Evolutionary conservation across 2,888 invertebrate genomes (phyloP).

Genomic region (Drosophila engyochracea): DNA sequence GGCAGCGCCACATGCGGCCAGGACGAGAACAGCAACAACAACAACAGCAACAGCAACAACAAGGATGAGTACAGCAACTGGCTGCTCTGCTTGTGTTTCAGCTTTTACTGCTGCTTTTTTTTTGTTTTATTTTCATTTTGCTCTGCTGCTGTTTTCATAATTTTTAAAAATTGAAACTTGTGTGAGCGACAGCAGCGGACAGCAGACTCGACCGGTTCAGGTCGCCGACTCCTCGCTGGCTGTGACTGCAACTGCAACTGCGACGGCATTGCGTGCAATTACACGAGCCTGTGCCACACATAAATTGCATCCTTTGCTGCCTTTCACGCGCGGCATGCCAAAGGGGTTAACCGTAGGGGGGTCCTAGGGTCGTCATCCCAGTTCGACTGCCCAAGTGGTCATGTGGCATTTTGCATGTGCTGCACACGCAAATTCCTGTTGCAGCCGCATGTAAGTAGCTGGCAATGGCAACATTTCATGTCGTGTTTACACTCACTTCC

Average conservation of each 20-base stretch:
- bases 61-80: constrained; percentile 34
- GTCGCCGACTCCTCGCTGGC: constrained; percentile 67
- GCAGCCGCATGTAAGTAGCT: constrained; percentile 61
- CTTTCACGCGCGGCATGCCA: constrained; percentile 57
- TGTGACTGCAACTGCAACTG: constrained; percentile 38
- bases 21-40: constrained; percentile 16
- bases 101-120: constrained; percentile 10
- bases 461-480: constrained; percentile 73
- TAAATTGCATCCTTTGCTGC: constrained; percentile 79
- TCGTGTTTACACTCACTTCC: constrained; percentile 81
- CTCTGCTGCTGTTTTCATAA: constrained; percentile 59
- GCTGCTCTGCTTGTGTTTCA: constrained; percentile 58
- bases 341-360: constrained; percentile 66
- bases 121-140: constrained; percentile 14
- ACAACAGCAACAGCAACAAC: constrained; percentile 20
- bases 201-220: constrained; percentile 46
- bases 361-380: constrained; percentile 25
- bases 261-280: constrained; percentile 81
- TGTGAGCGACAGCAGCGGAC: constrained; percentile 48
- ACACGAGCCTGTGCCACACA: constrained; percentile 72
- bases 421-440: constrained; percentile 68
- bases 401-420: constrained; percentile 50
- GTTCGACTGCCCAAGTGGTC: constrained; percentile 28
- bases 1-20: constrained; percentile 69
- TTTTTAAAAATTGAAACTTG: constrained; percentile 76